phyloP scores from a whole-genome alignment of 2,113 vertebrate genomes.

The Dendrocopos noguchii region DNA sequence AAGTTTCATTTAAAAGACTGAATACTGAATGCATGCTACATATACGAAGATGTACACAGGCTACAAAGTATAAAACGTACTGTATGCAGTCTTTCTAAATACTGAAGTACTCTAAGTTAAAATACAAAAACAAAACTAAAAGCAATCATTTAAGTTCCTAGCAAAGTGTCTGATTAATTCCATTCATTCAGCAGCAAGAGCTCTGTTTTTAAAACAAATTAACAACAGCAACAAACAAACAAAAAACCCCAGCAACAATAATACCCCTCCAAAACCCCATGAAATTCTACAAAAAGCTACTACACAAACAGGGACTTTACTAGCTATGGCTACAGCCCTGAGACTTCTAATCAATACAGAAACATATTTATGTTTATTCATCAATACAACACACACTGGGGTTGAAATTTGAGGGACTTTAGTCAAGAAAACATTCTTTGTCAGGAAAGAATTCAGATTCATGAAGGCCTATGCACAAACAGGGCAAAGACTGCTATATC shows the following conservation, averaged over 20 bases:
- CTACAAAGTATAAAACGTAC: neutral
- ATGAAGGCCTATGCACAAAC: neutral
- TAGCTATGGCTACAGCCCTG: neutral
- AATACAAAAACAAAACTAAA: neutral
- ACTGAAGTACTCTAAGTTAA: neutral
- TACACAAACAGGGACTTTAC: neutral
- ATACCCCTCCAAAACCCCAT: fast-evolving
- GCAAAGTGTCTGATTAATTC: neutral
- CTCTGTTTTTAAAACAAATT: neutral
- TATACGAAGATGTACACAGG: neutral
- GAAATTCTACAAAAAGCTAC: neutral
- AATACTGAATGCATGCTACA: neutral
- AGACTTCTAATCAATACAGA: neutral
- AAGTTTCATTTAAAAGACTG: neutral
- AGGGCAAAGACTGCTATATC: neutral
- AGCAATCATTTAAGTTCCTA: neutral
- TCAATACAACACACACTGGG: neutral
- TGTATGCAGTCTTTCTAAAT: neutral
- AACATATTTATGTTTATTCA: neutral
- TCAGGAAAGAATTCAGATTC: neutral
- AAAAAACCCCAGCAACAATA: neutral
- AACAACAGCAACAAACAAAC: neutral
- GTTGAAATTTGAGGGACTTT: neutral
- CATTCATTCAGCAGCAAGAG: neutral
- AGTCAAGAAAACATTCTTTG: neutral